Evolutionary conservation across 1,140 invertebrate genomes (phyloP).

Genomic region (Aphaenogaster rudis): DNA sequence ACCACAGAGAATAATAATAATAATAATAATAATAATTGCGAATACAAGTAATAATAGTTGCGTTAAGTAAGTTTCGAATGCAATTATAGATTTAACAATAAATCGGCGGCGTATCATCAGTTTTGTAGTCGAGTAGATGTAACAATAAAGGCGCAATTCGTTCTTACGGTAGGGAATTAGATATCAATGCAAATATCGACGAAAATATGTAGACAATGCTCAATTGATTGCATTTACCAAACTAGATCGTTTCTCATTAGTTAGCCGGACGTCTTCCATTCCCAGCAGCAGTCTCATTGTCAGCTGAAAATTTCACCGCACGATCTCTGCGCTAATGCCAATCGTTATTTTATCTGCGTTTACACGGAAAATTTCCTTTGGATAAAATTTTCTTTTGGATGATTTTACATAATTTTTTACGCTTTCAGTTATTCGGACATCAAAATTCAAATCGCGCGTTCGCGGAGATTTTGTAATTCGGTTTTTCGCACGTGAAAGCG

Average conservation of each 20-base stretch:
- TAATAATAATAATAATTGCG: background rate
- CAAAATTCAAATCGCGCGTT: background rate
- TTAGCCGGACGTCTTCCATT: constrained; percentile 59
- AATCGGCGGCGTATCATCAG: background rate
- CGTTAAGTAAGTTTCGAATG: constrained; percentile 28
- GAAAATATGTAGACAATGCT: constrained; percentile 42
- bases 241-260: constrained; percentile 47
- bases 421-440: background rate
- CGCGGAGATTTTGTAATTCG: background rate
- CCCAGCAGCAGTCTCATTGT: constrained; percentile 6
- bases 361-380: background rate
- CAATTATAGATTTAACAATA: constrained; percentile 24
- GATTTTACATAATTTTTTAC: constrained; percentile 1
- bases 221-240: constrained; percentile 60
- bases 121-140: constrained; percentile 14
- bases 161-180: constrained; percentile 13
- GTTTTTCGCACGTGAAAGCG: background rate
- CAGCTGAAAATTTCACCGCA: background rate
- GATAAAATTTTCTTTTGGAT: background rate
- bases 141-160: constrained; percentile 17
- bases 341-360: constrained; percentile 8
- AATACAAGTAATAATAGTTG: constrained; percentile 28
- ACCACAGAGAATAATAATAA: constrained; percentile 23
- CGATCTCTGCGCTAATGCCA: background rate
- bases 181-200: constrained; percentile 29